A percentile compares a stretch with the other conserved stretches of the same genome.
phyloP scores from a whole-genome alignment of 2,113 vertebrate species.

The Piaya cayana region DNA sequence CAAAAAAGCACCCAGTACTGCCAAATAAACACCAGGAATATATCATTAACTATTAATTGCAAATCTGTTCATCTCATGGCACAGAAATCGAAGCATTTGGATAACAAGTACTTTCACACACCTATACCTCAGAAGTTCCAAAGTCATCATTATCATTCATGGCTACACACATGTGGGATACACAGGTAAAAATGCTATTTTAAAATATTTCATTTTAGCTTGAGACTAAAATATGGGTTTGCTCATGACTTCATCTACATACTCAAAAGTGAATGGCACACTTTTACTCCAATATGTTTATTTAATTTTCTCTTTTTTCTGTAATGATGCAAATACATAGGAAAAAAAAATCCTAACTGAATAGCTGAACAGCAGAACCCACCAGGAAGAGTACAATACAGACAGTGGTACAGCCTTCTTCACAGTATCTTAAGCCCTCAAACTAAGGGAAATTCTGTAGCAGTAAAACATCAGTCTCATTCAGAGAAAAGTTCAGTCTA shows the following conservation, averaged over 20 bases:
- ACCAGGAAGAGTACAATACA: background rate
- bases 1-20: background rate
- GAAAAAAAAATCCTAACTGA: background rate
- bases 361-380: background rate
- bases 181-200: background rate
- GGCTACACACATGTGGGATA: background rate
- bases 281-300: background rate
- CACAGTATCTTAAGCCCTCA: background rate
- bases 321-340: background rate
- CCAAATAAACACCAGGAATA: background rate
- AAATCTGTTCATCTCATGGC: background rate
- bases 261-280: background rate
- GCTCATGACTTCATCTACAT: background rate
- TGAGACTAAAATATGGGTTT: background rate
- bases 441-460: background rate
- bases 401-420: background rate
- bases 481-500: background rate
- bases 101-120: background rate
- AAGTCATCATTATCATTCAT: background rate
- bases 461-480: background rate
- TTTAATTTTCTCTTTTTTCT: background rate
- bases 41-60: background rate
- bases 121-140: background rate
- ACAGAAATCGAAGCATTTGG: fast-evolving
- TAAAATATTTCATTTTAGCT: background rate